Percentiles rank a stretch among this genome's conserved stretches.
phyloP scores from a whole-genome alignment of 2,797 vertebrate species.

The Botia kubotai region DNA sequence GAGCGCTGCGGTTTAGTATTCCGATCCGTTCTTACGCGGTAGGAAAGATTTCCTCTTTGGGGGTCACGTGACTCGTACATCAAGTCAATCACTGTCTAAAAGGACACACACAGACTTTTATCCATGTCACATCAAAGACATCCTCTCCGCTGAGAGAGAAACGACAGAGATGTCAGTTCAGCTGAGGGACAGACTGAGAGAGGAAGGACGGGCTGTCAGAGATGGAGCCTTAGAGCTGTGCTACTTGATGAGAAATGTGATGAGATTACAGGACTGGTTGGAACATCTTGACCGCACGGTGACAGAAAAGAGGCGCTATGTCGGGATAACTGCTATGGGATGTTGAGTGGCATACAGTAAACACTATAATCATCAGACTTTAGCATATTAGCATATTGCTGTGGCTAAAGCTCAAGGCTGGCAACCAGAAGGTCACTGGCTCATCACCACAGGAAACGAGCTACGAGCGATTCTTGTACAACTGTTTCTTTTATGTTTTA shows the following conservation, averaged over 20 bases:
- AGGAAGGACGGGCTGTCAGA: conserved; percentile 68
- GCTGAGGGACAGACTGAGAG: conserved; percentile 67
- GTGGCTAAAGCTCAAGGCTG: neutral
- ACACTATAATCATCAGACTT: neutral
- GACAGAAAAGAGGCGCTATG: conserved; percentile 41
- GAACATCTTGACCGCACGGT: conserved; percentile 53
- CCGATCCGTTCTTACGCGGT: conserved; percentile 47
- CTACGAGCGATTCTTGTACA: neutral
- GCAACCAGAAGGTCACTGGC: neutral
- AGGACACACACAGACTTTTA: conserved; percentile 52
- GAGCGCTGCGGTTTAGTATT: conserved; percentile 63
- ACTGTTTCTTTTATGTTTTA: no score
- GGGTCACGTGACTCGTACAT: conserved; percentile 39
- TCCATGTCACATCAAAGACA: conserved; percentile 66
- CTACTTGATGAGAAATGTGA: conserved; percentile 49
- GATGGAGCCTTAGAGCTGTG: conserved; percentile 59
- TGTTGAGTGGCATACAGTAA: conserved; percentile 56
- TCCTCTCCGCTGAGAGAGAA: conserved; percentile 53
- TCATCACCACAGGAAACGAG: neutral
- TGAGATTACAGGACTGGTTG: conserved; percentile 65
- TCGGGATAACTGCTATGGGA: conserved; percentile 35
- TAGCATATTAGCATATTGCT: neutral
- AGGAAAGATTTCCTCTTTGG: conserved; percentile 31
- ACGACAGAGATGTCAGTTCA: conserved; percentile 58
- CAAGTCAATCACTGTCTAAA: conserved; percentile 42